Conservation (phyloP, 64 coral and sea anemone genomes). For the Cladopsammia gracilis region DNA sequence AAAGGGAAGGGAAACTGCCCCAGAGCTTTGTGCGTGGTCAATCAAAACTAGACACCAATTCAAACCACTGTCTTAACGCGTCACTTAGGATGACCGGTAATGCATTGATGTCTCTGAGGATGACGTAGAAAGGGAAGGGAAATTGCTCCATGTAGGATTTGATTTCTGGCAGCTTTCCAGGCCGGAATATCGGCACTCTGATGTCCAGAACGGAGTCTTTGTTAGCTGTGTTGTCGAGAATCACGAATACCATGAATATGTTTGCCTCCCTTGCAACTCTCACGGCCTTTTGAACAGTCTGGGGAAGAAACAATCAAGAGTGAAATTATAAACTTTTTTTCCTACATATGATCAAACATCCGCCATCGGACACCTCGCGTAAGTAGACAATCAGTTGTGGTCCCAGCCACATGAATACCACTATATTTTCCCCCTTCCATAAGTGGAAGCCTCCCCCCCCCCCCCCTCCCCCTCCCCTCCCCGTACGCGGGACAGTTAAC, state of each 20-base stretch:
- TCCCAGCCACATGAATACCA: too few species aligned
- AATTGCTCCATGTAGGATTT: conserved; percentile 98
- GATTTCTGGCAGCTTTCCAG: conserved; percentile 83
- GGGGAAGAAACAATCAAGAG: not conserved
- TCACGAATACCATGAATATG: conserved; percentile 97
- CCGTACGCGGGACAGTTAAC: too few species aligned
- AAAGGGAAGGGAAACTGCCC: conserved; percentile 94
- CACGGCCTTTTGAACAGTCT: conserved; percentile 88
- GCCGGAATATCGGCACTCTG: conserved; percentile 92
- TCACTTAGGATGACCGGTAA: conserved; percentile 91
- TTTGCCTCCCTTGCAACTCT: conserved; percentile 80
- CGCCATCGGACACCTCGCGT: too few species aligned
- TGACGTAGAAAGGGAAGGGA: conserved; percentile 91
- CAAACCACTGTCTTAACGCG: conserved; percentile 99
- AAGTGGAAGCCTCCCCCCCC: too few species aligned
- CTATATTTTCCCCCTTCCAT: too few species aligned
- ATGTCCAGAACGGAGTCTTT: conserved; percentile 97
- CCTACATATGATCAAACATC: not conserved
- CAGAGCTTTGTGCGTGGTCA: conserved; percentile 43
- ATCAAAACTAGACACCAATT: conserved; percentile 83
- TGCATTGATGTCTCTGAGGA: conserved; percentile 88
- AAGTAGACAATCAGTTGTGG: too few species aligned
- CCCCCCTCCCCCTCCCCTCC: too few species aligned
- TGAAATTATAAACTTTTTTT: not conserved
- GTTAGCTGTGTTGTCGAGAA: conserved; percentile 92